Percentiles rank a stretch among this genome's conserved stretches.
phyloP scores from a whole-genome alignment of 2,797 vertebrate genomes.

The Apogon hyalosoma region DNA sequence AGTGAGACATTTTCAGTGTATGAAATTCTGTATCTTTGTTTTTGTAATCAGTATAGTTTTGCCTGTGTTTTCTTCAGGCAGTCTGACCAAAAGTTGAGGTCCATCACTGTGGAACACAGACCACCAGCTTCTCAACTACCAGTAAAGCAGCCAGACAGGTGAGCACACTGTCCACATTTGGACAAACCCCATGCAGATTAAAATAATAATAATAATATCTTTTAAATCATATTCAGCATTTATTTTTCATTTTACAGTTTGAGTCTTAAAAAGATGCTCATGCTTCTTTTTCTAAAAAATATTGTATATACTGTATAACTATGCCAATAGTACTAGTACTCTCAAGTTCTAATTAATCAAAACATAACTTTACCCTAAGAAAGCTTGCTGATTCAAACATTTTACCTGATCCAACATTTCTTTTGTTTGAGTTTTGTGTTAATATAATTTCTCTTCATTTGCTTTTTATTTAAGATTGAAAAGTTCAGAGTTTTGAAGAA shows the following conservation, averaged over 20 bases:
- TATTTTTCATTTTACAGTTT: background rate
- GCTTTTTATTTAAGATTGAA: too few species aligned
- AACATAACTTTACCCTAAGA: too few species aligned
- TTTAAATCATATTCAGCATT: background rate
- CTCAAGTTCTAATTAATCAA: too few species aligned
- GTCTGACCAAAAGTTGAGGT: constrained; percentile 41
- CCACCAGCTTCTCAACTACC: constrained; percentile 5
- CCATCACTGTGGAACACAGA: constrained; percentile 67
- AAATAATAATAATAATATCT: background rate
- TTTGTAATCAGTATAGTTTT: background rate
- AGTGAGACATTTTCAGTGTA: background rate
- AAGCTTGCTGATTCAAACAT: too few species aligned
- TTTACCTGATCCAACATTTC: too few species aligned
- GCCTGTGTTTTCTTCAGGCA: constrained; percentile 34
- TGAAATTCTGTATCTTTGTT: background rate
- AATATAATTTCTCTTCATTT: too few species aligned
- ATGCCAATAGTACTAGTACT: background rate
- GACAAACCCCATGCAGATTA: background rate
- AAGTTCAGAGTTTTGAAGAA: too few species aligned
- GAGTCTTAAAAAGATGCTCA: background rate
- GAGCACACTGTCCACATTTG: constrained; percentile 6
- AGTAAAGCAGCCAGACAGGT: constrained; percentile 52
- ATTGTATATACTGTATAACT: too few species aligned
- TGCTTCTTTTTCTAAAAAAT: background rate
- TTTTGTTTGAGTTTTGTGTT: too few species aligned